phyloP scores from a whole-genome alignment of 2,113 vertebrate genomes.

The Hypocryptadius cinnamomeus region DNA sequence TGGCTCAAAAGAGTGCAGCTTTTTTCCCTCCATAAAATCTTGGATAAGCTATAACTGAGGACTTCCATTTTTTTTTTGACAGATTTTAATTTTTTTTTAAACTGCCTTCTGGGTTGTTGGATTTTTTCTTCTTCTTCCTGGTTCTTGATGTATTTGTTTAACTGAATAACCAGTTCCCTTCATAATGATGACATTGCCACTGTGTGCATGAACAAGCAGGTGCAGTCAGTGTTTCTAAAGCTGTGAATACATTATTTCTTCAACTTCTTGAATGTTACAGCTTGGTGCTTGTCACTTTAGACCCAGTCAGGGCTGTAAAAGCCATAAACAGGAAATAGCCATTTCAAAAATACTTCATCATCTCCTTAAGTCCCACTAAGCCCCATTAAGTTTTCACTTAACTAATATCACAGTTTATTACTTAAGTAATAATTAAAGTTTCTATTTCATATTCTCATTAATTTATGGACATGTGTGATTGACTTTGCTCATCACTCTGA shows the following conservation, averaged over 20 bases:
- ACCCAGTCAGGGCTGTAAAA: slow-evolving; percentile 51
- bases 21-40: slow-evolving; percentile 64
- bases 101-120: not conserved
- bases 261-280: slow-evolving; percentile 32
- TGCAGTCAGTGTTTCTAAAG: not conserved
- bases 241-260: slow-evolving; percentile 54
- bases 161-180: slow-evolving; percentile 32
- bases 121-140: not conserved
- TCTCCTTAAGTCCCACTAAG: not conserved
- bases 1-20: slow-evolving; percentile 61
- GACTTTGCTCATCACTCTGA: not conserved
- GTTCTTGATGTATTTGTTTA: slow-evolving; percentile 26
- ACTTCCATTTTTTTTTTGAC: slow-evolving; percentile 2
- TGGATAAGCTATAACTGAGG: slow-evolving; percentile 49
- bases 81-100: slow-evolving; percentile 40
- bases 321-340: slow-evolving; percentile 1
- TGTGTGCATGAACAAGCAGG: slow-evolving; percentile 8
- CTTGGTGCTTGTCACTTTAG: slow-evolving; percentile 47
- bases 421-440: slow-evolving; percentile 11
- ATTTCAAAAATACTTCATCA: slow-evolving; percentile 12
- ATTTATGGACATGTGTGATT: not conserved
- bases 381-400: not conserved
- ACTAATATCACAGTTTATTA: not conserved
- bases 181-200: not conserved
- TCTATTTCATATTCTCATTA: not conserved